A percentile compares a stretch with the other conserved stretches of the same genome.
These are phyloP conservation scores for Datnioides undecimradiatus DNA, from an alignment of 2,113 vertebrate genomes.

Conservation along the genomic window DNA sequence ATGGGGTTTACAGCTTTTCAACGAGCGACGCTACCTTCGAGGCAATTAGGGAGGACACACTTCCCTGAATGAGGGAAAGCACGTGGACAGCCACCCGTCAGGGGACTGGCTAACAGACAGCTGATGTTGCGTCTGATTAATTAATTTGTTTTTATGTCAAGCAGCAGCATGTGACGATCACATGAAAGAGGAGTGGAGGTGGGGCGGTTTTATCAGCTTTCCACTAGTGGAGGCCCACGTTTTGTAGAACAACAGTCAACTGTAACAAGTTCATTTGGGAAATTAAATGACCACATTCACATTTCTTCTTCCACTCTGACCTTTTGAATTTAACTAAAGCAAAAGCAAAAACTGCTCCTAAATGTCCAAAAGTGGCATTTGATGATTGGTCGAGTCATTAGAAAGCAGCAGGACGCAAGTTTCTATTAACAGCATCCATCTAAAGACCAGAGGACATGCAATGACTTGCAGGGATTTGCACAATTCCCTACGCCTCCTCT, in stretches of 20 bases:
- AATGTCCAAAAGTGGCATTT: conserved; percentile 15
- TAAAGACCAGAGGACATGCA: conserved; percentile 43
- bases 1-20: conserved; percentile 64
- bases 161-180: not conserved
- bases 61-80: conserved; percentile 37
- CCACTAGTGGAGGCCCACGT: not conserved
- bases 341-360: conserved; percentile 12
- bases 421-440: conserved; percentile 38
- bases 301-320: not conserved
- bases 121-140: conserved; percentile 6
- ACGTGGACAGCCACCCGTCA: not conserved
- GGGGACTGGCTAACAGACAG: conserved; percentile 25
- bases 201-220: not conserved
- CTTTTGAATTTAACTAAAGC: conserved; percentile 21
- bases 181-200: not conserved
- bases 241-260: not conserved
- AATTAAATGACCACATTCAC: not conserved
- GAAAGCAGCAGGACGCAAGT: conserved; percentile 12
- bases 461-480: conserved; percentile 66
- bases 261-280: not conserved
- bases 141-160: not conserved
- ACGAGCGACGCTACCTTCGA: conserved; percentile 51
- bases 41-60: conserved; percentile 63
- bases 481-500: conserved; percentile 49
- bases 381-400: conserved; percentile 33